These are phyloP conservation scores for Ibycter americanus DNA, from an alignment of 2,797 vertebrate genomes.

Conservation along the genomic window DNA sequence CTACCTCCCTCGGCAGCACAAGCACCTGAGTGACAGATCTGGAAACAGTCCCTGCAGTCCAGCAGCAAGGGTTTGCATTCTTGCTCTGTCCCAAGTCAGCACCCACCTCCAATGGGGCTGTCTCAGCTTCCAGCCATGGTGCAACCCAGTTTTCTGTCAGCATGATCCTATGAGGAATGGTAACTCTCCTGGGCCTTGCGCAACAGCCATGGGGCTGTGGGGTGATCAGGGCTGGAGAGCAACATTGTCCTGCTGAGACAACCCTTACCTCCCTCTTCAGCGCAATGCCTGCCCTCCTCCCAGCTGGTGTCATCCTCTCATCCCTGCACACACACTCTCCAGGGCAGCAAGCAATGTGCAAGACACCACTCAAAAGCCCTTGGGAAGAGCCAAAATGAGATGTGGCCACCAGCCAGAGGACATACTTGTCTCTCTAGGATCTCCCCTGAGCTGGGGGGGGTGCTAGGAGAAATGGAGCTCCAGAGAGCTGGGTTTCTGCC, in stretches of 20 bases:
- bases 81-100: neutral
- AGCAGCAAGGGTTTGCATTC: neutral
- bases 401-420: neutral
- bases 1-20: neutral
- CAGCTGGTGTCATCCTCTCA: neutral
- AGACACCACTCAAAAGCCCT: neutral
- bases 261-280: neutral
- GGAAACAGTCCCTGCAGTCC: neutral
- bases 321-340: fast-evolving
- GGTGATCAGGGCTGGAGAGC: neutral
- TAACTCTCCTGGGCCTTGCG: fast-evolving
- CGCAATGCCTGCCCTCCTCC: fast-evolving
- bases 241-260: neutral
- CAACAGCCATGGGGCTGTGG: neutral
- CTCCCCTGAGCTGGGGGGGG: neutral
- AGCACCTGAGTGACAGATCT: neutral
- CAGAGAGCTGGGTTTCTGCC: neutral
- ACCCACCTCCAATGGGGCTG: neutral
- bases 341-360: fast-evolving
- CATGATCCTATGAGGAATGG: neutral
- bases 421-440: neutral
- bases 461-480: neutral
- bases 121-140: fast-evolving
- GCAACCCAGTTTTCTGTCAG: neutral
- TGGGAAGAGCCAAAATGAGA: neutral